A percentile compares a stretch with the other conserved stretches of the same genome.
phyloP scores from a whole-genome alignment of 2,888 invertebrate genomes.

The Byasa hedistus region DNA sequence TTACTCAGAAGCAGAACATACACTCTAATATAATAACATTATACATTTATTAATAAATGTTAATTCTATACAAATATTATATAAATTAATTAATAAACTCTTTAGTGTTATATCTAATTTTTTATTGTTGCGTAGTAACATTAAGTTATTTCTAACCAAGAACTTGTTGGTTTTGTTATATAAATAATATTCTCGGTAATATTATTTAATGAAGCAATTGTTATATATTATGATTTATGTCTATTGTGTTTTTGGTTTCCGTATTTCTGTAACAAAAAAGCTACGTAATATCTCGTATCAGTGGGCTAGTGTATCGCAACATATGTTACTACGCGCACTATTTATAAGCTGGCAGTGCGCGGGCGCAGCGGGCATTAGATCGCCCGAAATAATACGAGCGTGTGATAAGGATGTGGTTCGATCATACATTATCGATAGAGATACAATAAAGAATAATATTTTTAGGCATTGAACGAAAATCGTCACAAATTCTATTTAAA shows the following conservation, averaged over 20 bases:
- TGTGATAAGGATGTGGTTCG: constrained; percentile 1
- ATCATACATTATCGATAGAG: constrained; percentile 28
- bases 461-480: not conserved
- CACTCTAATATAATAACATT: no score
- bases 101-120: no score
- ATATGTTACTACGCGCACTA: constrained; percentile 58
- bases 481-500: not conserved
- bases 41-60: no score
- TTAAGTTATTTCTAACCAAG: no score
- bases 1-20: no score
- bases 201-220: no score
- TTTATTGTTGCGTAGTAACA: no score
- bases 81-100: no score
- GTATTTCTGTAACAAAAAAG: not conserved
- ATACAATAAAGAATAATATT: not conserved
- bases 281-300: constrained; percentile 35
- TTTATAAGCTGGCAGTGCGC: constrained; percentile 60
- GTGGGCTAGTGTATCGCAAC: constrained; percentile 48
- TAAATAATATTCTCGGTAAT: no score
- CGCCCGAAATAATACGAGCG: constrained; percentile 37
- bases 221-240: not conserved
- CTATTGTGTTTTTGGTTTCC: not conserved
- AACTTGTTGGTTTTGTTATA: no score
- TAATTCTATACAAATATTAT: no score
- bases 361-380: constrained; percentile 46